phyloP scores from a whole-genome alignment of 2,113 vertebrate species.

The Perca fluviatilis region DNA sequence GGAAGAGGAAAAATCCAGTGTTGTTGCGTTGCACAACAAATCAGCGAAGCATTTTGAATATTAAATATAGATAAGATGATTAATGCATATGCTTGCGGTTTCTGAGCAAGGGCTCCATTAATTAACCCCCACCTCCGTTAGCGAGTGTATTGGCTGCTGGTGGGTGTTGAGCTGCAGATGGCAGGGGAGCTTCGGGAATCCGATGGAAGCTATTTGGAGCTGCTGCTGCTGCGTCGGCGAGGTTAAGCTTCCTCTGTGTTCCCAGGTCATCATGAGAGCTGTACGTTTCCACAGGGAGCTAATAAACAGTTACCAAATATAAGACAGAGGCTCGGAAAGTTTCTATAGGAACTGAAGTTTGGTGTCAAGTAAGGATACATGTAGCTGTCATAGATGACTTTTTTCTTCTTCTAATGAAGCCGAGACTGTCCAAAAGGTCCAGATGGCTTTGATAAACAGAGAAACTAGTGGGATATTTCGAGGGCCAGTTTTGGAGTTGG shows the following conservation, averaged over 20 bases:
- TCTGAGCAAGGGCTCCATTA: slow-evolving; percentile 66
- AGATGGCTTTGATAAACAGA: slow-evolving; percentile 34
- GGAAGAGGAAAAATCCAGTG: not conserved
- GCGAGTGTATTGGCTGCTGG: slow-evolving; percentile 48
- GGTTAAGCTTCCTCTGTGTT: slow-evolving; percentile 45
- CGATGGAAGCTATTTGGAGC: slow-evolving; percentile 67
- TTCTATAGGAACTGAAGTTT: slow-evolving; percentile 14
- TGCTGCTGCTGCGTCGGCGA: slow-evolving; percentile 58
- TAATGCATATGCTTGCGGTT: slow-evolving; percentile 71
- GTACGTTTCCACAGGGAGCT: slow-evolving; percentile 53
- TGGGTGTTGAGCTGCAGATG: slow-evolving; percentile 77
- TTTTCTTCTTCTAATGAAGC: slow-evolving; percentile 5
- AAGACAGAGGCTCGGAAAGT: slow-evolving; percentile 16
- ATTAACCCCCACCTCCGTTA: slow-evolving; percentile 71
- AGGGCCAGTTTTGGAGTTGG: slow-evolving; percentile 22
- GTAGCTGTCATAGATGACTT: not conserved
- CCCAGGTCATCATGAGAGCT: slow-evolving; percentile 40
- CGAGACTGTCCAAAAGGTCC: slow-evolving; percentile 22
- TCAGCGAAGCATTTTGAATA: slow-evolving; percentile 37
- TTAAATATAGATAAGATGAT: slow-evolving; percentile 78
- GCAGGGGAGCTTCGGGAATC: slow-evolving; percentile 61
- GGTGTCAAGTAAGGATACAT: not conserved
- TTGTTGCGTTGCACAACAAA: not conserved
- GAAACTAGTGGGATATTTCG: not conserved
- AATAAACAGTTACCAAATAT: slow-evolving; percentile 36